Percentiles rank a stretch among this genome's conserved stretches.
Conservation (phyloP, 2,888 invertebrate genomes). For the Drosophila neotestacea region DNA sequence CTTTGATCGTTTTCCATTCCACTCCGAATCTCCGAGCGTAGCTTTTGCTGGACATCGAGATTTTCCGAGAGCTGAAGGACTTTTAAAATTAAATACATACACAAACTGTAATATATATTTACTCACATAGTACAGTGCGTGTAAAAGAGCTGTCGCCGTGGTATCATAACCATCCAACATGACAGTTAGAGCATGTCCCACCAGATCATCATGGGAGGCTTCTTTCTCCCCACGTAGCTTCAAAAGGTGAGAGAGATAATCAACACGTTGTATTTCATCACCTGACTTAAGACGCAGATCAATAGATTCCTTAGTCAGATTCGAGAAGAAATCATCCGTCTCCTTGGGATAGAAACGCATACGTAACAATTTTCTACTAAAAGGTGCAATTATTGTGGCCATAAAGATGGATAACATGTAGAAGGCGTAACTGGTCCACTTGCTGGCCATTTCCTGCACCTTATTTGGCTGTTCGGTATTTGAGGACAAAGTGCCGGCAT, state of each 20-base stretch:
- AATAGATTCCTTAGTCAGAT: conserved; percentile 73
- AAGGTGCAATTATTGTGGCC: conserved; percentile 63
- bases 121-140: conserved; percentile 75
- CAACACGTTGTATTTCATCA: conserved; percentile 62
- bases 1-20: conserved; percentile 25
- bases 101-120: background rate
- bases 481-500: conserved; percentile 68
- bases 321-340: conserved; percentile 87
- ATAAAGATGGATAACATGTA: conserved; percentile 63
- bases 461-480: conserved; percentile 41
- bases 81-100: too few species aligned
- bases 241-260: conserved; percentile 80
- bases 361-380: conserved; percentile 57
- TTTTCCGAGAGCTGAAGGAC: conserved; percentile 67
- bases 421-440: conserved; percentile 64
- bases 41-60: conserved; percentile 66
- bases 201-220: conserved; percentile 73
- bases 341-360: conserved; percentile 84
- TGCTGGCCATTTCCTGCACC: conserved; percentile 62
- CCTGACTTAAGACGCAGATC: conserved; percentile 60
- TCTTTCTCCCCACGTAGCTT: conserved; percentile 75
- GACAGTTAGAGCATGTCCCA: conserved; percentile 79
- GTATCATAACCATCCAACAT: conserved; percentile 83
- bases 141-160: conserved; percentile 71
- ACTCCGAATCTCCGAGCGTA: conserved; percentile 70